phyloP scores from a whole-genome alignment of 2,888 invertebrate species.

The Drosophila vallismaia region DNA sequence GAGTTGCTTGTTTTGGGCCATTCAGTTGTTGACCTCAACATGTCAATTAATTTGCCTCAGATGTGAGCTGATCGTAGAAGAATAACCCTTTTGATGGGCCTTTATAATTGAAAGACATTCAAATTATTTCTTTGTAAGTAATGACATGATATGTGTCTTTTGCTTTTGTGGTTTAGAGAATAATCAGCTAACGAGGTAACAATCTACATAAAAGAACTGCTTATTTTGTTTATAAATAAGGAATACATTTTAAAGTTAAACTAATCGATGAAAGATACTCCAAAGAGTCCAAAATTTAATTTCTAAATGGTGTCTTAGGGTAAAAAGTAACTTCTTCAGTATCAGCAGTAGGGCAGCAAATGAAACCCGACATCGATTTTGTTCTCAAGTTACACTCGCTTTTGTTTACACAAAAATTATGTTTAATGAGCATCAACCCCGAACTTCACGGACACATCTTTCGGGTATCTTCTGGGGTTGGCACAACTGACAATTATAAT shows the following conservation, averaged over 20 bases:
- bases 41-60: slow-evolving; percentile 42
- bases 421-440: slow-evolving; percentile 68
- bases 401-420: slow-evolving; percentile 79
- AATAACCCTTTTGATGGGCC: slow-evolving; percentile 20
- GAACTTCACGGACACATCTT: slow-evolving; percentile 7
- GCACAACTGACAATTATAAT: slow-evolving; percentile 81
- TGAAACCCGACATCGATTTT: slow-evolving; percentile 68
- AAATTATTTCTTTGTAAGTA: slow-evolving; percentile 3
- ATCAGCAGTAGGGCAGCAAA: slow-evolving; percentile 27
- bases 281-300: not conserved
- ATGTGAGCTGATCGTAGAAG: slow-evolving; percentile 26
- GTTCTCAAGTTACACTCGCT: slow-evolving; percentile 71
- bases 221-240: too few relatives aligned
- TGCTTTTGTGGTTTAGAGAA: not conserved
- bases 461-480: slow-evolving; percentile 36
- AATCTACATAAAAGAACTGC: not conserved
- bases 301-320: not conserved
- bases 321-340: slow-evolving; percentile 6
- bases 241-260: too few relatives aligned
- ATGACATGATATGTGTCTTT: slow-evolving; percentile 6
- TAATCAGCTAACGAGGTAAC: not conserved
- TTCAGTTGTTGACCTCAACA: slow-evolving; percentile 57
- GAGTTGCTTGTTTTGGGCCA: slow-evolving; percentile 47
- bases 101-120: slow-evolving; percentile 5
- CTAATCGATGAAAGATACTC: too few relatives aligned